Evolutionary conservation across 2,888 invertebrate genomes (phyloP).

Genomic region (Hypomecis atomaria): DNA sequence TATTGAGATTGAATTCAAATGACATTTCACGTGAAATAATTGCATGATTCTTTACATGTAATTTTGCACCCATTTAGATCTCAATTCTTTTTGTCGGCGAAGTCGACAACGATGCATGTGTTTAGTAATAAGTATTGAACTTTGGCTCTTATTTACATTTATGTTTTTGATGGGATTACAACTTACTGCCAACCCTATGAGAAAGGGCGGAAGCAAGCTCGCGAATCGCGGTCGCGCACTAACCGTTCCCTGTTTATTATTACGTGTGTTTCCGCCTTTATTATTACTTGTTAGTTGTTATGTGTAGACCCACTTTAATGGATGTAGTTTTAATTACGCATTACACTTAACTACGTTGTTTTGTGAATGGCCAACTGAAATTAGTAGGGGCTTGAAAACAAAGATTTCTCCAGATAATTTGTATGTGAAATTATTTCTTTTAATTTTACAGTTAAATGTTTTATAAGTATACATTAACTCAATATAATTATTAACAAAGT

Average conservation of each 20-base stretch:
- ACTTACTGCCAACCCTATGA: conserved; percentile 27
- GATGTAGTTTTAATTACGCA: conserved; percentile 37
- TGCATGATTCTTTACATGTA: too few species aligned
- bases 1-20: too few species aligned
- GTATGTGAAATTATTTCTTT: background rate
- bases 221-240: conserved; percentile 37
- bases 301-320: conserved; percentile 33
- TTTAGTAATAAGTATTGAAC: too few species aligned
- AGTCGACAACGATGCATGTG: too few species aligned
- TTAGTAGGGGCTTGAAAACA: background rate
- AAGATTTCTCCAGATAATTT: background rate
- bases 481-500: too few species aligned
- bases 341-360: conserved; percentile 23
- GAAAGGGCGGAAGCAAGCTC: conserved; percentile 35
- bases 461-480: too few species aligned
- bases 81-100: too few species aligned
- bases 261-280: conserved; percentile 31
- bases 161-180: too few species aligned
- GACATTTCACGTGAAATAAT: too few species aligned
- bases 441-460: too few species aligned
- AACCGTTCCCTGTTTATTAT: conserved; percentile 31
- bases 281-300: conserved; percentile 38
- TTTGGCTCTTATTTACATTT: too few species aligned
- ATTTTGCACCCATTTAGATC: too few species aligned
- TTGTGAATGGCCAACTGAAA: conserved; percentile 9